Evolutionary conservation across 2,888 invertebrate species (phyloP).

Genomic region (Acanthoscelides obtectus): DNA sequence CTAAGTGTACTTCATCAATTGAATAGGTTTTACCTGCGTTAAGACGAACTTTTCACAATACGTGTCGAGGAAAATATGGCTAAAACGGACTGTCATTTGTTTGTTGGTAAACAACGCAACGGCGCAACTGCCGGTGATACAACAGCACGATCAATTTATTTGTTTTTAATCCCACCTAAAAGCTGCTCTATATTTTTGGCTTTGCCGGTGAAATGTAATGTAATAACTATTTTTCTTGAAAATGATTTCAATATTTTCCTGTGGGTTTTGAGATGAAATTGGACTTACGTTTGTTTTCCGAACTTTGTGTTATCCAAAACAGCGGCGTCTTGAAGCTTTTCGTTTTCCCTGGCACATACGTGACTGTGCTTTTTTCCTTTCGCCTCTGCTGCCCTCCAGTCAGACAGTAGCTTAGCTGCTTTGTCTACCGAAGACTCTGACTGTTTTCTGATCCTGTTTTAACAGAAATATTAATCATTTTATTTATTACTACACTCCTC

Average conservation of each 20-base stretch:
- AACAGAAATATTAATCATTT: neutral
- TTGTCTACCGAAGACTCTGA: constrained; percentile 81
- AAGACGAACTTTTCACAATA: no score
- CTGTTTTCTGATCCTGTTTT: constrained; percentile 59
- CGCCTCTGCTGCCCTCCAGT: constrained; percentile 81
- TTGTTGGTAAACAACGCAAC: no score
- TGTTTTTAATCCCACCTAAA: no score
- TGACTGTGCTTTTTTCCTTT: constrained; percentile 89
- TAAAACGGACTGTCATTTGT: no score
- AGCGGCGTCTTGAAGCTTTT: constrained; percentile 82
- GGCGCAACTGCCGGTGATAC: no score
- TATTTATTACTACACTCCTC: neutral
- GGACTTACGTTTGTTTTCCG: constrained; percentile 35
- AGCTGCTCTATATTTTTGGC: no score
- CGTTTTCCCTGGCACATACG: constrained; percentile 82
- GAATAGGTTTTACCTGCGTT: no score
- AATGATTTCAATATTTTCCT: neutral
- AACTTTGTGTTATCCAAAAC: constrained; percentile 53
- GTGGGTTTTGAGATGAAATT: neutral
- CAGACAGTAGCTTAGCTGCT: constrained; percentile 71
- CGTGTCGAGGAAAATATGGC: no score
- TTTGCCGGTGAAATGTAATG: no score
- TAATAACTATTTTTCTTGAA: constrained; percentile 10
- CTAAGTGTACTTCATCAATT: no score
- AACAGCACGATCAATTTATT: no score